Evolutionary conservation across 2,797 vertebrate species (phyloP), one percentile per base, ranked within the genome.

Genomic region (Myotis myotis): DNA sequence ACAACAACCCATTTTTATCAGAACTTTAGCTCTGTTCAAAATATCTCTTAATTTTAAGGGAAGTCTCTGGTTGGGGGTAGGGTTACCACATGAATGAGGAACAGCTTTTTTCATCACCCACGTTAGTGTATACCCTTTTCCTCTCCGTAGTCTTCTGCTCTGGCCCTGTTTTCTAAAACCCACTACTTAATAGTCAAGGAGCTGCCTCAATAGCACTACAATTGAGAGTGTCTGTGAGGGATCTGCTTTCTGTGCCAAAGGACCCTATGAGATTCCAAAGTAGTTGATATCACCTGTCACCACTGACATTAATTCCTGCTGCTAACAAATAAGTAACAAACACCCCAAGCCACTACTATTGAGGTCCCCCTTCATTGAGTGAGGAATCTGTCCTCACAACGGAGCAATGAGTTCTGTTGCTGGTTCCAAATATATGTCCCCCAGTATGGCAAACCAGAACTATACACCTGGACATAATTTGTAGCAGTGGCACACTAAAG

Each of bases 391-490:
- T 55, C 17, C 25, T 78, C 62, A 44, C 15, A 82, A 4, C 51
- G 47, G 28, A 20, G 9, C 38, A 57, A 5, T 36, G 19, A 49
- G 25, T 62, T 17, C 49, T 38, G 5, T 8, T 60, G 28, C 15
- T 62, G 38, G 1, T 12, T 17, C 2, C 3, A 9, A 6, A 25
- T 17, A 1, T 7, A 17, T 38, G 11, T n/a, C 6, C 13, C 16
- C 6, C 2, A 6, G 12, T 41, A 20, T 79, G 25, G 89, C 57
- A 92, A 87, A 76, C 5, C 7, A 4, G 23, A 15, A 22, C 22
- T 17, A 2, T 64, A 8, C 5, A 23, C n/a, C 23, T 5, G 30
- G 33, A 66, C 20, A 20, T 11, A 11, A 44, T 33, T 1, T 85
- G 41, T 8, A 71, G 1, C 20, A 83, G 6, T 36, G 6, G 12